Evolutionary conservation across 2,888 invertebrate genomes (phyloP).

Genomic region (Adela reaumurella): DNA sequence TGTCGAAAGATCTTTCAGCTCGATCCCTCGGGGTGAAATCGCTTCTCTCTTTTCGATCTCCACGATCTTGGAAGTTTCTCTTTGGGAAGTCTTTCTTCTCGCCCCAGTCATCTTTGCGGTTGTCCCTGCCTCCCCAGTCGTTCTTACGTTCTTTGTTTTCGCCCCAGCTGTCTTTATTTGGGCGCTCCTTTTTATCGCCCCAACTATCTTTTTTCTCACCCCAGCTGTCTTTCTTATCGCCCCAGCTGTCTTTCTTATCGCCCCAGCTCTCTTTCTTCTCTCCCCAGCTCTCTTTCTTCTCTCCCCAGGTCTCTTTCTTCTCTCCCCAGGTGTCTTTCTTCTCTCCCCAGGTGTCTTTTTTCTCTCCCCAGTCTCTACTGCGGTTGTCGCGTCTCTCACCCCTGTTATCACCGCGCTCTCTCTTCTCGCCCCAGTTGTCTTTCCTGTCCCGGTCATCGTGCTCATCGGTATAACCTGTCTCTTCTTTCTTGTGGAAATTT

Average conservation of each 20-base stretch:
- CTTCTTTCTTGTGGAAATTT: no score
- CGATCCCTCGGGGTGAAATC: slow-evolving; percentile 38
- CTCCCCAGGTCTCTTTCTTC: slow-evolving; percentile 10
- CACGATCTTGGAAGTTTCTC: slow-evolving; percentile 14
- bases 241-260: slow-evolving; percentile 7
- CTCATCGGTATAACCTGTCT: no score
- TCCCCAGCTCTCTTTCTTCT: slow-evolving; percentile 16
- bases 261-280: not conserved
- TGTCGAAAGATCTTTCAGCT: slow-evolving; percentile 16
- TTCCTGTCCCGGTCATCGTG: no score
- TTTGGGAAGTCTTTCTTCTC: slow-evolving; percentile 10
- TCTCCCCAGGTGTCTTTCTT: slow-evolving; percentile 8
- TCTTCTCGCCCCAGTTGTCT: slow-evolving; percentile 20
- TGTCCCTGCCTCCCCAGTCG: slow-evolving; percentile 2
- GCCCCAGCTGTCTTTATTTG: slow-evolving; percentile 12
- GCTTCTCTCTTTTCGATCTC: slow-evolving; percentile 16
- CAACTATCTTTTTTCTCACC: slow-evolving; percentile 10
- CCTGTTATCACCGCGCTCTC: slow-evolving; percentile 7
- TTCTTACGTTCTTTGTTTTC: slow-evolving; percentile 8
- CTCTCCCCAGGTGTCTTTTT: slow-evolving; percentile 9
- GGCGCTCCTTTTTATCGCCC: not conserved
- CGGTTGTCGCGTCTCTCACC: slow-evolving; percentile 6
- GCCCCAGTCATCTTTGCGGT: slow-evolving; percentile 14
- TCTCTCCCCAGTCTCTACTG: slow-evolving; percentile 9
- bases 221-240: slow-evolving; percentile 1